phyloP scores from a whole-genome alignment of 2,888 invertebrate species.

The Pachymerium ferrugineum region DNA sequence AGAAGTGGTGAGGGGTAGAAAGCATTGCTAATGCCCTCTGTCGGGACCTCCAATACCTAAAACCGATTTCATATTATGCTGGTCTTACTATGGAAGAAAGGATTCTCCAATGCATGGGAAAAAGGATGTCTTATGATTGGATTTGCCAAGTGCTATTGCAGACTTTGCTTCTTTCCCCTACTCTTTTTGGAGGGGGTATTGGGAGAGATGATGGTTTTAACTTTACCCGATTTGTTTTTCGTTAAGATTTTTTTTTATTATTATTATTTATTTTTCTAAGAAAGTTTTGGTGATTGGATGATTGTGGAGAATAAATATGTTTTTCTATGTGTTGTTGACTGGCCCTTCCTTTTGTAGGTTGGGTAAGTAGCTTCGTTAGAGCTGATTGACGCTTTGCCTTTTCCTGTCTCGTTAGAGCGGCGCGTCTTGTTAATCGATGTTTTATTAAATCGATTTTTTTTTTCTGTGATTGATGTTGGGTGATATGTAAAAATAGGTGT shows the following conservation, averaged over 20 bases:
- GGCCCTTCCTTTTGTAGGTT: neutral
- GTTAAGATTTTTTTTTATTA: neutral
- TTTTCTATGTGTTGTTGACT: conserved; percentile 18
- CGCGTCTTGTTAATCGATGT: neutral
- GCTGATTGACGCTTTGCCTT: conserved; percentile 15
- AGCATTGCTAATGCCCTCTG: conserved; percentile 23
- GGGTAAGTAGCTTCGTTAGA: conserved; percentile 11
- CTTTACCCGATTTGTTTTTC: too few species aligned
- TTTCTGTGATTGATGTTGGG: neutral
- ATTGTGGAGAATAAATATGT: too few species aligned
- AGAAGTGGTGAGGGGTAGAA: conserved; percentile 25
- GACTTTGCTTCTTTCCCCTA: too few species aligned
- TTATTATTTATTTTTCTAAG: neutral
- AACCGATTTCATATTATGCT: conserved; percentile 24
- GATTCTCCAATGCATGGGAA: conserved; percentile 19
- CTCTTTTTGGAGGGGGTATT: neutral
- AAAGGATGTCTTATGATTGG: conserved; percentile 15
- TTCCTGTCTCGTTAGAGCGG: neutral
- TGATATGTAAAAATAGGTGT: neutral
- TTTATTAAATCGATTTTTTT: neutral
- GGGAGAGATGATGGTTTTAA: neutral
- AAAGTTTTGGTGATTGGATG: neutral
- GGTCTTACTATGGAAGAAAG: too few species aligned
- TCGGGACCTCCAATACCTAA: conserved; percentile 18
- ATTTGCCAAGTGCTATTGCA: conserved; percentile 17